Conservation (phyloP, 64 coral and sea anemone species). For the Montipora foliosa region DNA sequence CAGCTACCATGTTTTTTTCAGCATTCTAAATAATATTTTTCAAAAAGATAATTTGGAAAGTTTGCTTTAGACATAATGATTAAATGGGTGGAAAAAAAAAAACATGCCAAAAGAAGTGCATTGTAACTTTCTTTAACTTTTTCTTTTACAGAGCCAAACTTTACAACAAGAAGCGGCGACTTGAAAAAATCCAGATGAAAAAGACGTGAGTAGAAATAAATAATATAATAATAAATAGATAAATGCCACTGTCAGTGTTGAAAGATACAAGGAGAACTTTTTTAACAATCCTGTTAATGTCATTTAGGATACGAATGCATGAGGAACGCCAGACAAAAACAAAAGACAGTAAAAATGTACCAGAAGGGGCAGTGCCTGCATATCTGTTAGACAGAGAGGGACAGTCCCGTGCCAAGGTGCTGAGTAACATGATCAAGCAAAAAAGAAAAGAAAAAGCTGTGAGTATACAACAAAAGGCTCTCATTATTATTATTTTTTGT, state of each 20-base stretch:
- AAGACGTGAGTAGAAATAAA: conserved; percentile 81
- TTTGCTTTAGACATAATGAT: no score
- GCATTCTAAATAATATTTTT: no score
- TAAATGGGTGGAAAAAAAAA: no score
- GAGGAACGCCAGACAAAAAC: conserved; percentile 93
- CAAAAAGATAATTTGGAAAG: no score
- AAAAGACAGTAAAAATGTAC: conserved; percentile 91
- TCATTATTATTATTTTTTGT: no score
- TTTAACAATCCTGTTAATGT: no score
- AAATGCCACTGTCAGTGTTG: no score
- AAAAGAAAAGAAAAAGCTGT: conserved; percentile 99
- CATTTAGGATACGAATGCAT: conserved; percentile 86
- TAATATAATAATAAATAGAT: not conserved
- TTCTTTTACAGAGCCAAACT: conserved; percentile 85
- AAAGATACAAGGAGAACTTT: no score
- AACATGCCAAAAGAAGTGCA: not conserved
- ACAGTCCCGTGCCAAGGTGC: conserved; percentile 92
- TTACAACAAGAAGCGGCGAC: conserved; percentile 94
- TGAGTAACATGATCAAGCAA: conserved; percentile 99
- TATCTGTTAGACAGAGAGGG: conserved; percentile 97
- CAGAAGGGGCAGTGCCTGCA: conserved; percentile 94
- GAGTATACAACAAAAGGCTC: conserved; percentile 12
- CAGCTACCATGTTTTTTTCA: no score
- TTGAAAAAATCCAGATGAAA: conserved; percentile 99
- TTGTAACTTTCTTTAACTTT: not conserved